Conservation (phyloP, 2,113 vertebrate genomes). For the Oryzias javanicus region DNA sequence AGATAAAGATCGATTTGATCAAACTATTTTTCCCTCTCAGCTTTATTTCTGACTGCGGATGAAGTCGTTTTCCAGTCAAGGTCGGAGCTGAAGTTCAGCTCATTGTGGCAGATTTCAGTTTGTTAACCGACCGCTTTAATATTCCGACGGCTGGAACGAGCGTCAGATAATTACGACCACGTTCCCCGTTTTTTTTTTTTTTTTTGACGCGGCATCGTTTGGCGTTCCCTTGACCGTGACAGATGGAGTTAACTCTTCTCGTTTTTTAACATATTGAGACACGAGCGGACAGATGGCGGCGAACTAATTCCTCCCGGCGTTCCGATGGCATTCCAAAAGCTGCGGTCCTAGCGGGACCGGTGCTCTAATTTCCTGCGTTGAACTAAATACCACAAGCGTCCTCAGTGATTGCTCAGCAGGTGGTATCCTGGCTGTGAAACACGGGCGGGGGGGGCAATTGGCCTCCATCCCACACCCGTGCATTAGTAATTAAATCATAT, state of each 20-base stretch:
- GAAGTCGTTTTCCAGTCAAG: no score
- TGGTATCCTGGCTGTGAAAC: slow-evolving; percentile 42
- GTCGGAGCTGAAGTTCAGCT: no score
- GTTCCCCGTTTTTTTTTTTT: no score
- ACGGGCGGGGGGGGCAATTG: slow-evolving; percentile 11
- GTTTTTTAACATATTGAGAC: slow-evolving; percentile 47
- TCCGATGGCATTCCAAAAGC: slow-evolving; percentile 57
- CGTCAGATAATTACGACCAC: no score
- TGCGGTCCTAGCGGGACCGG: slow-evolving; percentile 42
- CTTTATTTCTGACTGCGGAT: no score
- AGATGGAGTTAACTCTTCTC: slow-evolving; percentile 12
- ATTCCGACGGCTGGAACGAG: no score
- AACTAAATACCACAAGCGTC: slow-evolving; percentile 40
- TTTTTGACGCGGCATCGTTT: neutral
- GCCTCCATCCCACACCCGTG: slow-evolving; percentile 36
- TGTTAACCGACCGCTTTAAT: no score
- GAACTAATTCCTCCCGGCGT: slow-evolving; percentile 47
- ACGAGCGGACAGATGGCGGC: slow-evolving; percentile 59
- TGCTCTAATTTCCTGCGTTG: slow-evolving; percentile 57
- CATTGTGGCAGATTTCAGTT: no score
- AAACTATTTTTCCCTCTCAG: no score
- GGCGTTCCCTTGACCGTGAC: slow-evolving; percentile 8
- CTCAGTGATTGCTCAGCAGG: slow-evolving; percentile 39
- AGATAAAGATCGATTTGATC: no score
- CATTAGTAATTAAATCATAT: slow-evolving; percentile 53